Base-by-base conservation (phyloP, 2,888 invertebrate genomes). In the Teinopalpus imperialis region DNA sequence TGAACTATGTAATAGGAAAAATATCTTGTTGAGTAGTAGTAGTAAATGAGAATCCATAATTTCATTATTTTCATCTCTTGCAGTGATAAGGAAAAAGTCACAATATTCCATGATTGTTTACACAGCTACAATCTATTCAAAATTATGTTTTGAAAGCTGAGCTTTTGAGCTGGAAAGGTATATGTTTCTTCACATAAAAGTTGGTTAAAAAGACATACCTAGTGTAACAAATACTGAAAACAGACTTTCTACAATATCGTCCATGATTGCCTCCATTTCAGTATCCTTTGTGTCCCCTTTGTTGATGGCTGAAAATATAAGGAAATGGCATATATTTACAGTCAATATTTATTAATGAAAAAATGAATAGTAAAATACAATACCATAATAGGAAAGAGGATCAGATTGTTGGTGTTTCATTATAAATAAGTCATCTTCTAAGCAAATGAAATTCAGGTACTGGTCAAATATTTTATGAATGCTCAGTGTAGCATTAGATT, bases 151-250 rank as follows among this genome's bases (percentile, higher is more conserved):
- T n/a, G n/a, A n/a, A n/a, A n/a, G n/a, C n/a, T n/a, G n/a, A n/a
- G n/a, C n/a, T n/a, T n/a, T n/a, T n/a, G n/a, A n/a, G n/a, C n/a
- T n/a, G n/a, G n/a, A n/a, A n/a, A n/a, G n/a, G n/a, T n/a, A n/a
- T n/a, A n/a, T n/a, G n/a, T n/a, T n/a, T n/a, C n/a, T n/a, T n/a
- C n/a, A n/a, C n/a, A n/a, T n/a, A n/a, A n/a, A n/a, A n/a, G n/a
- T n/a, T n/a, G n/a, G n/a, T n/a, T n/a, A n/a, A n/a, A 37, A 34
- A 21, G 9, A 48, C 74, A 90, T 91, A 88, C 98, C 98, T 62
- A 98, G 83, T 27, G 99, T 99, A 2, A 98, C 99, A 90, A 98
- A 98, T 12, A 99, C 95, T 31, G 99, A 98, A 81, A 99, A 99
- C 29, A 99, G 88, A 63, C 98, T 96, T 67, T 99, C 98, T 0